Evolutionary conservation across 2,888 invertebrate genomes (phyloP).

Genomic region (Leucoma salicis): DNA sequence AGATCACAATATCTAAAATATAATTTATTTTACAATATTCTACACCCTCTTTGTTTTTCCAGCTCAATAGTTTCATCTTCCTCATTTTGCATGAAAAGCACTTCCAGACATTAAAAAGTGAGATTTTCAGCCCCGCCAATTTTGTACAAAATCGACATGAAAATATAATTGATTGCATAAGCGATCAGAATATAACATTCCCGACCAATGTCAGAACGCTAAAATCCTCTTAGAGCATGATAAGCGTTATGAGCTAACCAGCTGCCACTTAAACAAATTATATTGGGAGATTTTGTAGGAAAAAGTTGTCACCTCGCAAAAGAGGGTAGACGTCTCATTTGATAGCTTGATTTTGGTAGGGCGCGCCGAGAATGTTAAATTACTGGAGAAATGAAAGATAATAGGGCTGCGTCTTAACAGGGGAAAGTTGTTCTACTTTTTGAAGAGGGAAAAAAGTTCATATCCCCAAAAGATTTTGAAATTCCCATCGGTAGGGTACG

Average conservation of each 20-base stretch:
- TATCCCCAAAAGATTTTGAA: constrained; percentile 71
- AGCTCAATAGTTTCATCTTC: constrained; percentile 31
- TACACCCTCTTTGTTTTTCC: constrained; percentile 27
- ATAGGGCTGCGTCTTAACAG: constrained; percentile 70
- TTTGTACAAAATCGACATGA: constrained; percentile 20
- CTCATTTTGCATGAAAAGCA: constrained; percentile 28
- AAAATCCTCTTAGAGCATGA: constrained; percentile 70
- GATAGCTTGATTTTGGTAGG: constrained; percentile 75
- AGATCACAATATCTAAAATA: constrained; percentile 5
- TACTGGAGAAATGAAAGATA: constrained; percentile 80
- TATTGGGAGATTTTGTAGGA: constrained; percentile 74
- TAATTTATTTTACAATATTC: constrained; percentile 23
- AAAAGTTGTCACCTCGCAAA: constrained; percentile 73
- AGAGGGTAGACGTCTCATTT: constrained; percentile 70
- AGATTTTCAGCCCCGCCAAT: constrained; percentile 24
- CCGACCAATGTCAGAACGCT: constrained; percentile 39
- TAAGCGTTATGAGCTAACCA: constrained; percentile 77
- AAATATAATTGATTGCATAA: constrained; percentile 31
- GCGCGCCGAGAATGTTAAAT: constrained; percentile 78
- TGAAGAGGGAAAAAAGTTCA: constrained; percentile 59
- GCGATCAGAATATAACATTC: constrained; percentile 34
- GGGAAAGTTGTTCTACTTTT: constrained; percentile 60
- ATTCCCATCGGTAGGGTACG: constrained; percentile 58
- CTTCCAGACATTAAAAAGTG: constrained; percentile 28
- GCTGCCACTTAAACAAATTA: constrained; percentile 80